Conservation (phyloP, 1,140 invertebrate species). For the Drosophila nannoptera region DNA sequence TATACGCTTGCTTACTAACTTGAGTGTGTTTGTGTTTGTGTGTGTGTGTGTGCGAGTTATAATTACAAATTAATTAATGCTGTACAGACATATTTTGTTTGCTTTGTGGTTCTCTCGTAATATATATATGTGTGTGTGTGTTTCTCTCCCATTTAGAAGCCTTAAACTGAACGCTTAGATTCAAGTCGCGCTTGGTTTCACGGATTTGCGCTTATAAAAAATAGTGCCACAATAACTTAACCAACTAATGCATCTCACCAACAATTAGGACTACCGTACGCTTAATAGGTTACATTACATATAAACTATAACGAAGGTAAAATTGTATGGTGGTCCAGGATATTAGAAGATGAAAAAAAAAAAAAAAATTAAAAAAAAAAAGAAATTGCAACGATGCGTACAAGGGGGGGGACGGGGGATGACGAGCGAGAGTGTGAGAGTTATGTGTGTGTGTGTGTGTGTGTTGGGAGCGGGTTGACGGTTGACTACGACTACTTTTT, state of each 20-base stretch:
- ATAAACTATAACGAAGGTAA: slow-evolving; percentile 34
- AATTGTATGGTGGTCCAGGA: not conserved
- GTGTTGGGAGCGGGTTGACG: not conserved
- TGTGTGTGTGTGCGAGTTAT: slow-evolving; percentile 44
- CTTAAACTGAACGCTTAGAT: not conserved
- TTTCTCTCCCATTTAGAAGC: no score
- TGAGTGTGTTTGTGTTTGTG: slow-evolving; percentile 11
- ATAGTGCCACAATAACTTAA: slow-evolving; percentile 58
- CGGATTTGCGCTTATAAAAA: slow-evolving; percentile 48
- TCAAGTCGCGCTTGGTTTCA: not conserved
- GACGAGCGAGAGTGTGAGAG: no score
- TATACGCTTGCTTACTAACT: not conserved
- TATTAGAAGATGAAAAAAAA: not conserved
- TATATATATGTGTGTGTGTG: no score
- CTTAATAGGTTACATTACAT: slow-evolving; percentile 32
- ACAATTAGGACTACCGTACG: slow-evolving; percentile 55
- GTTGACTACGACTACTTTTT: slow-evolving; percentile 56
- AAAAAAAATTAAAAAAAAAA: not conserved
- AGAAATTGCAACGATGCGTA: not conserved
- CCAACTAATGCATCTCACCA: slow-evolving; percentile 57
- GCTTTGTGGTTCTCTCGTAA: not conserved
- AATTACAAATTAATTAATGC: slow-evolving; percentile 77
- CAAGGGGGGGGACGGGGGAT: not conserved
- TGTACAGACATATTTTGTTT: slow-evolving; percentile 55
- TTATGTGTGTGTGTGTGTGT: no score